These are phyloP conservation scores for Micronisus gabar DNA, from an alignment of 2,113 vertebrate genomes.

Conservation along the genomic window DNA sequence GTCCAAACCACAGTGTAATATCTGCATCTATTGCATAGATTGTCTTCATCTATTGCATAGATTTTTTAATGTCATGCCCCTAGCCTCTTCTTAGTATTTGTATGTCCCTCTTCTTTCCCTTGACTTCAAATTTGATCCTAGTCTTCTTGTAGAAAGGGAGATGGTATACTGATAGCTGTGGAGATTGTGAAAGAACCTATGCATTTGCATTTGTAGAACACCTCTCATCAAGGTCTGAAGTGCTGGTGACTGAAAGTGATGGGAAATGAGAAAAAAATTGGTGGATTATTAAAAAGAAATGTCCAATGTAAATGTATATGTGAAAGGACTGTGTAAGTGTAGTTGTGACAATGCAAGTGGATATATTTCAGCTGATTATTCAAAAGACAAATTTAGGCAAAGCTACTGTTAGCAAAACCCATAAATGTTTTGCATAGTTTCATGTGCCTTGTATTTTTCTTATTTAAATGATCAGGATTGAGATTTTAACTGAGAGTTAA, in stretches of 20 bases:
- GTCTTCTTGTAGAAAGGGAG: not conserved
- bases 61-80: not conserved
- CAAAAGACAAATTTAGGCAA: not conserved
- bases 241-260: not conserved
- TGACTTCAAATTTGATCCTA: not conserved
- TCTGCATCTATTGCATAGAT: not conserved
- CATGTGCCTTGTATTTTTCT: not conserved
- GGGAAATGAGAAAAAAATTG: not conserved
- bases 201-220: not conserved
- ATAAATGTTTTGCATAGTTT: not conserved
- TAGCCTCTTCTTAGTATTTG: not conserved
- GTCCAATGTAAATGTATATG: not conserved
- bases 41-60: not conserved
- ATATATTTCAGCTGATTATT: not conserved
- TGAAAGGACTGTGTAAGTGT: not conserved
- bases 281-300: not conserved
- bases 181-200: not conserved
- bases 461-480: not conserved
- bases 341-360: not conserved
- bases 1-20: not conserved
- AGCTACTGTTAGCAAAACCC: not conserved
- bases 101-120: not conserved
- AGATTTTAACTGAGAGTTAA: not conserved
- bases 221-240: not conserved
- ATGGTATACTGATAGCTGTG: not conserved